Evolutionary conservation across 1,140 invertebrate species (phyloP).

Genomic region (Hypothenemus hampei): DNA sequence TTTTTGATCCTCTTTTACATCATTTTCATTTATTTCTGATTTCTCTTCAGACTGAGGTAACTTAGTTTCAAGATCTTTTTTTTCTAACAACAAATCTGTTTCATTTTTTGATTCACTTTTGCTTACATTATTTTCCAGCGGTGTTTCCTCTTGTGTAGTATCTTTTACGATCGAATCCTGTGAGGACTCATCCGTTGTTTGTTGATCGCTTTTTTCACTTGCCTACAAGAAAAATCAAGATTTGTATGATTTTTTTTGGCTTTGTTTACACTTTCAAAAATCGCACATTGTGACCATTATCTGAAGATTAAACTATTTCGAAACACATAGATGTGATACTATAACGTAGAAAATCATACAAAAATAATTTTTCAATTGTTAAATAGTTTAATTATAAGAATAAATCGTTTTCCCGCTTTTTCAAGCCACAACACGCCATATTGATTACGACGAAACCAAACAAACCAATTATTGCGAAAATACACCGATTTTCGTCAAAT

Average conservation of each 20-base stretch:
- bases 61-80: neutral
- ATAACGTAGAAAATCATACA: no score
- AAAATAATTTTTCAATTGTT: no score
- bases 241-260: no score
- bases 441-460: slow-evolving; percentile 40
- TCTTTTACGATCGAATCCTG: slow-evolving; percentile 34
- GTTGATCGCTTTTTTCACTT: slow-evolving; percentile 37
- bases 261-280: no score
- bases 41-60: neutral
- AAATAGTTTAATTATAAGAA: slow-evolving; percentile 11
- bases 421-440: slow-evolving; percentile 45
- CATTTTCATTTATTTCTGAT: neutral
- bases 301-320: no score
- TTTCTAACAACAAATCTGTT: no score
- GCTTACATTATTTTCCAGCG: slow-evolving; percentile 32
- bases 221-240: slow-evolving; percentile 18
- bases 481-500: slow-evolving; percentile 8
- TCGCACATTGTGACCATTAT: no score
- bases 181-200: slow-evolving; percentile 35
- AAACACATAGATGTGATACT: no score
- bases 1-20: slow-evolving; percentile 16
- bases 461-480: slow-evolving; percentile 32
- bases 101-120: slow-evolving; percentile 28
- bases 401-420: slow-evolving; percentile 45
- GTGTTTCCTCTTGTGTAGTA: slow-evolving; percentile 21